Conservation (phyloP, 2,113 vertebrate species). For the Okapia johnstoni region DNA sequence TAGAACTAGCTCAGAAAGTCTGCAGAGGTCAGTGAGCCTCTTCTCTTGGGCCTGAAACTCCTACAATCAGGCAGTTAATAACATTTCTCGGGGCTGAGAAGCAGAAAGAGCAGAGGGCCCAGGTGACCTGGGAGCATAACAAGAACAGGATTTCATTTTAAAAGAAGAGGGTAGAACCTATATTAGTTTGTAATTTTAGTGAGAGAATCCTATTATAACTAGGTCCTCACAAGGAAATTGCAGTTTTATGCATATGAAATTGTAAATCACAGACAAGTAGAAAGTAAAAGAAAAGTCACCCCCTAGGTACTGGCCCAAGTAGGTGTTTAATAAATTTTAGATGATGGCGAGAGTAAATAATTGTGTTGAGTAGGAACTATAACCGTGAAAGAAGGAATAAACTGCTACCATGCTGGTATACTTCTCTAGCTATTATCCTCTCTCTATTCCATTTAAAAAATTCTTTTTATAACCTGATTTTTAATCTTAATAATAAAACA, state of each 20-base stretch:
- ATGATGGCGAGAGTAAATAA: neutral
- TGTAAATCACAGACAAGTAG: neutral
- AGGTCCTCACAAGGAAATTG: neutral
- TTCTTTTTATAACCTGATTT: neutral
- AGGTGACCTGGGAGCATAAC: neutral
- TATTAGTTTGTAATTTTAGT: neutral
- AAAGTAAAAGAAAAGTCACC: neutral
- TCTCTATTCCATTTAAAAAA: neutral
- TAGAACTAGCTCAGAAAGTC: neutral
- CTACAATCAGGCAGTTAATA: neutral
- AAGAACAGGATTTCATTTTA: neutral
- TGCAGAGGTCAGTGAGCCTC: neutral
- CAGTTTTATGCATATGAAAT: neutral
- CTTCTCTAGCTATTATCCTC: neutral
- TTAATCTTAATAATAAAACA: slow-evolving; percentile 8
- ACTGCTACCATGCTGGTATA: too few species aligned
- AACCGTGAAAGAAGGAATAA: neutral
- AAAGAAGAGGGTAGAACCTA: neutral
- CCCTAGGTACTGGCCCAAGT: neutral
- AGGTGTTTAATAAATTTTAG: neutral
- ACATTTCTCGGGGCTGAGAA: neutral
- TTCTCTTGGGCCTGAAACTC: fast-evolving
- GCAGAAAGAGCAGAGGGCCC: neutral
- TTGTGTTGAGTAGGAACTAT: neutral
- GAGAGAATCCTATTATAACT: neutral